Evolutionary conservation across 2,113 vertebrate species (phyloP).

Genomic region (Rhizomys pruinosus): DNA sequence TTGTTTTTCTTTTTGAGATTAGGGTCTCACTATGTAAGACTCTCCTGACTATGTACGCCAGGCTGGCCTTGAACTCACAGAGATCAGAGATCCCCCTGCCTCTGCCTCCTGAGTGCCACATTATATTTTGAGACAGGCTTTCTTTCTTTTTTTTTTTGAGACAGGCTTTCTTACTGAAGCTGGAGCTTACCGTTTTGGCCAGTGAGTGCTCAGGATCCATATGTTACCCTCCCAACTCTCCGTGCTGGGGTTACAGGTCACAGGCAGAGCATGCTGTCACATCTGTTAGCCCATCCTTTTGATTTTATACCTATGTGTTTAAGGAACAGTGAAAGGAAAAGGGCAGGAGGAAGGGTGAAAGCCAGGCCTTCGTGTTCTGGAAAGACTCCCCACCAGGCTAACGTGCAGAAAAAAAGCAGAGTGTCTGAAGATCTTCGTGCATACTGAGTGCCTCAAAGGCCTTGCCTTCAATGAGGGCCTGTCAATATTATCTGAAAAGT

Average conservation of each 20-base stretch:
- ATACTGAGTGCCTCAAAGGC: conserved; percentile 30
- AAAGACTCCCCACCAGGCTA: not conserved
- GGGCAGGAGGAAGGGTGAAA: not conserved
- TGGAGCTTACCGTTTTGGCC: not conserved
- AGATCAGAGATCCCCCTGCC: too few relatives aligned
- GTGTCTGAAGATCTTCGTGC: not conserved
- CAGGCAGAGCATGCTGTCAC: not conserved
- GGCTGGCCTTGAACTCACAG: too few relatives aligned
- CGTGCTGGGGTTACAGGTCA: not conserved
- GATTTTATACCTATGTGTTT: not conserved
- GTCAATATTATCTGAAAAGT: conserved; percentile 62
- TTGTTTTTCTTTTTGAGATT: too few relatives aligned
- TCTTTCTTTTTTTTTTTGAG: not conserved
- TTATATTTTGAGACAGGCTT: not conserved
- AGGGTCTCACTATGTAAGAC: too few relatives aligned
- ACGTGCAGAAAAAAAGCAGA: not conserved
- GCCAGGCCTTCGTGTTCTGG: not conserved
- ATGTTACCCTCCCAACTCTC: too few relatives aligned
- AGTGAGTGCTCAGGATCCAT: not conserved
- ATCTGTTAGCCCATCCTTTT: conserved; percentile 1
- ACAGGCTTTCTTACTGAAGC: too few relatives aligned
- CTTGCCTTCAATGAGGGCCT: conserved; percentile 58
- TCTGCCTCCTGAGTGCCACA: too few relatives aligned
- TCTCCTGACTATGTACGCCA: too few relatives aligned
- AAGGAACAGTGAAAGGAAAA: not conserved